Base-by-base conservation (phyloP, 2,888 invertebrate genomes). In the Mythimna ferrago region DNA sequence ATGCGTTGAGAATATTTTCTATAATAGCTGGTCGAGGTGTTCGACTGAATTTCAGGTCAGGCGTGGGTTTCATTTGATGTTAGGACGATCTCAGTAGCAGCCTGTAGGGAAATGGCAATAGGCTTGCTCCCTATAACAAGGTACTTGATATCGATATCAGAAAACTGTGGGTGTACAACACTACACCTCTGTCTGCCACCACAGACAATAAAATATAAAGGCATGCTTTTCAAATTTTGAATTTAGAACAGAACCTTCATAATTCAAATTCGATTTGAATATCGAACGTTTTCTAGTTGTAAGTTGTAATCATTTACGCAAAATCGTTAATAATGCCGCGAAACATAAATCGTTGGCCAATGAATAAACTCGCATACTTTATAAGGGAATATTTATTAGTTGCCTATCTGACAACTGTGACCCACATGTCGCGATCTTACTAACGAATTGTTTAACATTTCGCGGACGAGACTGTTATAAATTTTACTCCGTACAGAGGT, bases 391-490 rank as follows among this genome's bases (percentile, higher is more conserved):
- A 86, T 84, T 84, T 82, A 84, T 86, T 79, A 78, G 82, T 70
- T 67, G 72, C 74, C 56, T 77, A 65, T 79, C 69, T 61, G 76
- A 80, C 79, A 72, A 76, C 66, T 71, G 80, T 85, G 85, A 83
- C 81, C 84, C 74, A 85, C 76, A 82, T 87, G 85, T 84, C 83
- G 84, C 81, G 82, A 68, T 66, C 68, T 80, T 84, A 78, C 89
- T 92, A 92, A 92, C 92, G 89, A 93, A 90, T 89, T 87, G 88
- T 86, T 90, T 92, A 90, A 89, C 90, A 92, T 91, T 91, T 90
- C 75, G 85, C 85, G 76, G 86, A 89, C 88, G 86, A 84, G 86
- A 86, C 82, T 87, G 88, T 89, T 89, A 89, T 90, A 91, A 91
- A 93, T 92, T 87, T 86, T 75, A 80, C 73, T 86, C 79, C 71